These are phyloP conservation scores for Protodeltote pygarga DNA, from an alignment of 2,888 invertebrate species.

Conservation along the genomic window DNA sequence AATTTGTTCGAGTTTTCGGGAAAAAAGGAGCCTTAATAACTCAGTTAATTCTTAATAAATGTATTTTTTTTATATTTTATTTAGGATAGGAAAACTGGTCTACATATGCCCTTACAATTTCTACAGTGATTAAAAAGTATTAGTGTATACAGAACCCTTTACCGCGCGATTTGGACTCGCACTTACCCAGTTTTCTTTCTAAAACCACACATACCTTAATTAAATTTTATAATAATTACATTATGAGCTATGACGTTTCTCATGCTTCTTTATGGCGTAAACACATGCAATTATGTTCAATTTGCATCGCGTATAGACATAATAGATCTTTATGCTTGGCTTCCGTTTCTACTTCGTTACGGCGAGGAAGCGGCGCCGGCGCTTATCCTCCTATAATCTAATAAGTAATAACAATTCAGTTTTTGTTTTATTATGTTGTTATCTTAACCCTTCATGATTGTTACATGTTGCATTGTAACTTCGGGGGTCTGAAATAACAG, in stretches of 20 bases:
- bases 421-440: conserved; percentile 9
- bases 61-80: no score
- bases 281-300: conserved; percentile 40
- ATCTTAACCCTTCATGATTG: conserved; percentile 2
- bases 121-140: no score
- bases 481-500: no score
- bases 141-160: no score
- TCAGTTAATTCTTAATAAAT: no score
- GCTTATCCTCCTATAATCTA: conserved; percentile 15
- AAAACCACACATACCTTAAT: conserved; percentile 2
- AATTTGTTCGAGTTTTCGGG: no score
- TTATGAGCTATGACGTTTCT: conserved; percentile 5
- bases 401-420: conserved; percentile 33
- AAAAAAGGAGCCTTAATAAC: no score
- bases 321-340: conserved; percentile 40
- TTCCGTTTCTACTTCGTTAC: conserved; percentile 50
- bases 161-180: no score
- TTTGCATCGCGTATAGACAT: conserved; percentile 34
- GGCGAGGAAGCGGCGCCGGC: conserved; percentile 19
- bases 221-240: conserved; percentile 23
- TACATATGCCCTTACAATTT: no score
- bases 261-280: conserved; percentile 18
- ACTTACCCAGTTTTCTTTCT: neutral
- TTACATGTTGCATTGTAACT: no score
- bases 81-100: no score